Percentiles rank a stretch among this genome's conserved stretches.
phyloP scores from a whole-genome alignment of 2,113 vertebrate species.

The Albula goreensis region DNA sequence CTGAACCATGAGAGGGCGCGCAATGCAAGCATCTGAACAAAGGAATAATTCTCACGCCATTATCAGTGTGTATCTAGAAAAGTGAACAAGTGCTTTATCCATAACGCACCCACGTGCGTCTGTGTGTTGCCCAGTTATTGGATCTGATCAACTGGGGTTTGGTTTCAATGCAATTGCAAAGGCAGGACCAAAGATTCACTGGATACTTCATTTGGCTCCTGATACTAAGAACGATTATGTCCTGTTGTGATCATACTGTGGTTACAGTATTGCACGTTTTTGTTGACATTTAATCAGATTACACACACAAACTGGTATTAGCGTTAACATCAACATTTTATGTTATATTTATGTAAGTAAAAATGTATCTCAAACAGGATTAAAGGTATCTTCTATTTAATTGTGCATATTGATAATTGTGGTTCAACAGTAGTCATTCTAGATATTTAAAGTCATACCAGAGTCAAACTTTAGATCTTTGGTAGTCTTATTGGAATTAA shows the following conservation, averaged over 20 bases:
- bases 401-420: background rate
- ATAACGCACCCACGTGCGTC: background rate
- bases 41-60: constrained; percentile 11
- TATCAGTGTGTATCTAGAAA: background rate
- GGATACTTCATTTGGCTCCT: background rate
- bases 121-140: background rate
- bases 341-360: background rate
- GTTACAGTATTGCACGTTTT: background rate
- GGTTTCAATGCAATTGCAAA: background rate
- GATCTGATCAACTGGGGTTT: background rate
- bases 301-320: background rate
- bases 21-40: constrained; percentile 1
- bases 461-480: no score
- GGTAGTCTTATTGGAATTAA: background rate
- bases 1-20: constrained; percentile 2
- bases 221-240: background rate
- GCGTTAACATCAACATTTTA: background rate
- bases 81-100: background rate
- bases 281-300: background rate
- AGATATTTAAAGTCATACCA: background rate
- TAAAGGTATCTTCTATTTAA: background rate
- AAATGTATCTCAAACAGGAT: background rate
- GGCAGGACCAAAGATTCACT: background rate
- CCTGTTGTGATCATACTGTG: background rate
- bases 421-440: background rate